phyloP scores from a whole-genome alignment of 2,113 vertebrate genomes.

The Ictidomys tridecemlineatus region DNA sequence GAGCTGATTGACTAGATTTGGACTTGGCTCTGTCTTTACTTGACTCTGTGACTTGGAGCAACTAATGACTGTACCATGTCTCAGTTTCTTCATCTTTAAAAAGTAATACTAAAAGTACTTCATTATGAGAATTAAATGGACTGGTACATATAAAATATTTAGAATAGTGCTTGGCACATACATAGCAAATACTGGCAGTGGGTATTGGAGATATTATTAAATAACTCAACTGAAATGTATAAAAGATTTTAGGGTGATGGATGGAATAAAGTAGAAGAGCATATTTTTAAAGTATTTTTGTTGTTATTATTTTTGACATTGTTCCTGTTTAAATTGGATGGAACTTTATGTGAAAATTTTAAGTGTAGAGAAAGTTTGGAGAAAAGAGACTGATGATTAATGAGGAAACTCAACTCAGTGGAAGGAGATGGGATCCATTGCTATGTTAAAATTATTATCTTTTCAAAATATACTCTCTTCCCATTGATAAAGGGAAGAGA shows the following conservation, averaged over 20 bases:
- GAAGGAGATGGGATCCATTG: background rate
- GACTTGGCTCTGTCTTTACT: background rate
- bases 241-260: background rate
- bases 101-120: background rate
- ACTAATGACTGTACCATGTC: background rate
- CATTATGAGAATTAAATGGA: background rate
- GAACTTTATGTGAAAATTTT: background rate
- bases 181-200: background rate
- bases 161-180: background rate
- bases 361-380: background rate
- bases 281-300: background rate
- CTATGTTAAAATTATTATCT: background rate
- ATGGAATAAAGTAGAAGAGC: background rate
- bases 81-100: background rate
- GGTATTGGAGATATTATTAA: background rate
- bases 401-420: background rate
- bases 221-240: background rate
- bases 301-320: background rate
- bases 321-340: background rate
- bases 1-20: background rate
- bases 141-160: background rate
- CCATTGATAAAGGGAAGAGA: background rate
- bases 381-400: background rate
- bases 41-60: background rate
- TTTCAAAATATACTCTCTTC: background rate